Conservation (phyloP, 1,140 invertebrate genomes). For the Oryctes rhinoceros region DNA sequence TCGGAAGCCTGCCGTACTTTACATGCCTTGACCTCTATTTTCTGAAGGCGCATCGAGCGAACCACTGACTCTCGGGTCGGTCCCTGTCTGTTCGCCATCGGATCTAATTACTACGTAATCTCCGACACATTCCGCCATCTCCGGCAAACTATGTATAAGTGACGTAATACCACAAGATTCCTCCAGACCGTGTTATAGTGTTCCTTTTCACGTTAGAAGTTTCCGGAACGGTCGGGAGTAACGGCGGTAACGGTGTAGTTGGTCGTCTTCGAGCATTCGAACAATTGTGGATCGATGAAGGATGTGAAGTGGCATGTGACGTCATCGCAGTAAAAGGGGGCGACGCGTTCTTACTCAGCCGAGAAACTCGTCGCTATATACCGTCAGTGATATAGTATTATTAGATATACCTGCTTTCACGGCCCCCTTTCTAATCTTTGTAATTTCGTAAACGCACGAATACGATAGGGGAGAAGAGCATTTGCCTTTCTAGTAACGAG, state of each 20-base stretch:
- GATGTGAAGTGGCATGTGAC: slow-evolving; percentile 35
- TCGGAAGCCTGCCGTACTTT: background rate
- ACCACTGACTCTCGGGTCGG: background rate
- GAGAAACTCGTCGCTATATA: slow-evolving; percentile 16
- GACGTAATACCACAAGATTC: slow-evolving; percentile 28
- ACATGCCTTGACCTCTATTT: slow-evolving; percentile 26
- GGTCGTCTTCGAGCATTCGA: slow-evolving; percentile 32
- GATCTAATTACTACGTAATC: slow-evolving; percentile 35
- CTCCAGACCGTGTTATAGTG: slow-evolving; percentile 27
- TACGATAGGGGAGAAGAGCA: slow-evolving; percentile 4
- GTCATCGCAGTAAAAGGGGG: slow-evolving; percentile 35
- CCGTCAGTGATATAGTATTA: slow-evolving; percentile 33
- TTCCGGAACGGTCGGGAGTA: slow-evolving; percentile 11
- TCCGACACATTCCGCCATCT: slow-evolving; percentile 18
- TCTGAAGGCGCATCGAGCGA: slow-evolving; percentile 8
- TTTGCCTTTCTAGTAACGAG: background rate
- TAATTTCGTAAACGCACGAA: slow-evolving; percentile 17
- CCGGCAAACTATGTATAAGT: slow-evolving; percentile 29
- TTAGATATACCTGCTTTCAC: slow-evolving; percentile 29
- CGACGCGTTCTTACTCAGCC: slow-evolving; percentile 26
- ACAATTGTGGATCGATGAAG: slow-evolving; percentile 36
- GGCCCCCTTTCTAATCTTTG: slow-evolving; percentile 24
- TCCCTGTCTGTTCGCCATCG: background rate
- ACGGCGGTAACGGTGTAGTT: slow-evolving; percentile 26
- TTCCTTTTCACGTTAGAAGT: slow-evolving; percentile 25